A percentile compares a stretch with the other conserved stretches of the same genome.
phyloP scores from a whole-genome alignment of 2,888 invertebrate species.

The Mythimna albipuncta region DNA sequence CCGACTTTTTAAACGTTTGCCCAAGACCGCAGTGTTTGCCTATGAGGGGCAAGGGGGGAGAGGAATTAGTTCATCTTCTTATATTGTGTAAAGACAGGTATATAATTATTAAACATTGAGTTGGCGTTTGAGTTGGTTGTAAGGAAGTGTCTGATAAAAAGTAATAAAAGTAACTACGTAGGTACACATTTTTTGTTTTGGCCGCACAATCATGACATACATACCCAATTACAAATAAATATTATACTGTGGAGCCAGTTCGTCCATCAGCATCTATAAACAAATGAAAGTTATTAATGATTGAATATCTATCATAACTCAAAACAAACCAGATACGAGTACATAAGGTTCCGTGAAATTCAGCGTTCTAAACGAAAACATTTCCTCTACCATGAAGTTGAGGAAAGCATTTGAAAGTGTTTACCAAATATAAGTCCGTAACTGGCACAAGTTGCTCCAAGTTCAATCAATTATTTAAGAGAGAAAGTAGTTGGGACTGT shows the following conservation, averaged over 20 bases:
- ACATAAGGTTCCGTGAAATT: constrained; percentile 13
- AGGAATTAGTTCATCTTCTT: constrained; percentile 9
- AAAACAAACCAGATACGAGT: background rate
- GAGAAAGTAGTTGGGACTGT: constrained; percentile 67
- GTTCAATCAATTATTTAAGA: constrained; percentile 67
- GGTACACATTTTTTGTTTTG: background rate
- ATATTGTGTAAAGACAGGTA: constrained; percentile 22
- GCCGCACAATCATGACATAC: too few relatives aligned
- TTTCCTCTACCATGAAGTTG: constrained; percentile 24
- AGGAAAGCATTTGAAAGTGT: constrained; percentile 52
- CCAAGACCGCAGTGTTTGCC: constrained; percentile 71
- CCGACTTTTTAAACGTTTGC: constrained; percentile 80
- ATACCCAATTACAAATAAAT: background rate
- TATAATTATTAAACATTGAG: background rate
- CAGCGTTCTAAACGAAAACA: constrained; percentile 15
- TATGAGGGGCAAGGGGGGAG: constrained; percentile 33
- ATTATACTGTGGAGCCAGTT: background rate
- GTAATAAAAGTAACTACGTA: background rate
- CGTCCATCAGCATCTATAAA: background rate
- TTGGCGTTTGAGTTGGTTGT: background rate
- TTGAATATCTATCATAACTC: background rate
- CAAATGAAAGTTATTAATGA: background rate
- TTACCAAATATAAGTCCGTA: constrained; percentile 56
- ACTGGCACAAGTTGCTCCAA: constrained; percentile 54
- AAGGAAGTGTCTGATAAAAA: background rate